Conservation (phyloP, 1,140 invertebrate species). For the Neocloeon triangulifer region DNA sequence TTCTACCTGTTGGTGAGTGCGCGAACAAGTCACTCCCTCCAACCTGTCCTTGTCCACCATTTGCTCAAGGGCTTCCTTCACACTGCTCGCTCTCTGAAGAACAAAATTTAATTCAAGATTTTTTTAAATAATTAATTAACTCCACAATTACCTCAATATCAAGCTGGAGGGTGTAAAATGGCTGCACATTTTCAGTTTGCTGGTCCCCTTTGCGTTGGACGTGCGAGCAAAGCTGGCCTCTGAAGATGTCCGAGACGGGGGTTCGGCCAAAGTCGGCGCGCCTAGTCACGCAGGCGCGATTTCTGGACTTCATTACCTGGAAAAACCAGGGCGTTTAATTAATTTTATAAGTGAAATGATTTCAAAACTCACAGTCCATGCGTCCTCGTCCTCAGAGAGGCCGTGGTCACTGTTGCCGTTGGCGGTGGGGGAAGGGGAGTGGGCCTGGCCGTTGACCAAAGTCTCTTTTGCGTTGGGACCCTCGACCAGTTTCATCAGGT, state of each 20-base stretch:
- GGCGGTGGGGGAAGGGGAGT: too few species aligned
- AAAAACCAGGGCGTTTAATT: too few species aligned
- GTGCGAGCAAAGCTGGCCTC: conserved; percentile 66
- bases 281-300: conserved; percentile 64
- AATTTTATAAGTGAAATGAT: too few species aligned
- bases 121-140: not conserved
- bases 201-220: conserved; percentile 54
- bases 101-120: conserved; percentile 8
- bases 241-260: conserved; percentile 81
- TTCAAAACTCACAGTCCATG: too few species aligned
- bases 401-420: too few species aligned
- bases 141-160: conserved; percentile 60
- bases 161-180: conserved; percentile 81
- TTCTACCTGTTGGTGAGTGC: conserved; percentile 57
- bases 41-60: conserved; percentile 60
- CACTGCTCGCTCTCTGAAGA: conserved; percentile 50
- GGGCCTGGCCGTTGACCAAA: too few species aligned
- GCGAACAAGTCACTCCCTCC: conserved; percentile 59
- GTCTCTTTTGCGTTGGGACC: conserved; percentile 1
- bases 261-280: conserved; percentile 58
- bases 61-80: conserved; percentile 66
- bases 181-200: conserved; percentile 54
- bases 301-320: conserved; percentile 64
- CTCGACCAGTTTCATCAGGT: conserved; percentile 24
- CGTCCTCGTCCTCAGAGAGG: too few species aligned